A percentile compares a stretch with the other conserved stretches of the same genome.
Evolutionary conservation across 2,888 invertebrate genomes (phyloP).

Genomic region (Cephus nigrinus): DNA sequence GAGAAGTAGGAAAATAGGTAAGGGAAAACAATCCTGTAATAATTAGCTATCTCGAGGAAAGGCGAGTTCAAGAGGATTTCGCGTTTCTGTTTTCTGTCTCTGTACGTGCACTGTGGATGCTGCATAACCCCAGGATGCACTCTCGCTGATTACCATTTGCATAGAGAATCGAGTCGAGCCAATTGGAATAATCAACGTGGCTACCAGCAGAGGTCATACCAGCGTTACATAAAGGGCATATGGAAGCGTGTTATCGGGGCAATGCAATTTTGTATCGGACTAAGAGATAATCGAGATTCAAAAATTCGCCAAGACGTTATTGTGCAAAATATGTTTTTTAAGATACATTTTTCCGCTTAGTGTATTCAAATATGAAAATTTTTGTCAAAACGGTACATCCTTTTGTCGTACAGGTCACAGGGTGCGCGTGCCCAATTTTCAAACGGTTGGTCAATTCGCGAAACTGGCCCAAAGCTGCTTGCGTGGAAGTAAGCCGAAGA

Average conservation of each 20-base stretch:
- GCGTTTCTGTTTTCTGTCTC: not conserved
- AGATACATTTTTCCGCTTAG: not conserved
- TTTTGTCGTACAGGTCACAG: not conserved
- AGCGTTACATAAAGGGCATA: not conserved
- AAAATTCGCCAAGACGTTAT: not conserved
- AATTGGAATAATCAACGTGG: slow-evolving; percentile 36
- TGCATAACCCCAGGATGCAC: slow-evolving; percentile 49
- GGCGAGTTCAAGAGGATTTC: not conserved
- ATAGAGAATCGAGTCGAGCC: slow-evolving; percentile 42
- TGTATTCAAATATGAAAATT: not conserved
- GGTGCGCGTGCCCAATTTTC: not conserved
- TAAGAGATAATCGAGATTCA: not conserved
- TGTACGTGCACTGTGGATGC: slow-evolving; percentile 2
- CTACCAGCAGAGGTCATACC: not conserved
- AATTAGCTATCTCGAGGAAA: not conserved
- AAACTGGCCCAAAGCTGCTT: not conserved
- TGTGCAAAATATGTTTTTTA: not conserved
- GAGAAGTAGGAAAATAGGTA: not conserved
- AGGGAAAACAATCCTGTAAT: not conserved
- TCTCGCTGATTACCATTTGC: slow-evolving; percentile 58
- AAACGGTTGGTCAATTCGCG: not conserved
- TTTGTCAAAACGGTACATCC: too few relatives aligned
- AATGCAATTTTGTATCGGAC: not conserved
- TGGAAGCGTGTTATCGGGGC: not conserved
- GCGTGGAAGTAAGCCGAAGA: slow-evolving; percentile 37